Conservation (phyloP, 2,113 vertebrate species). For the Calyptommatus sinebrachiatus region DNA sequence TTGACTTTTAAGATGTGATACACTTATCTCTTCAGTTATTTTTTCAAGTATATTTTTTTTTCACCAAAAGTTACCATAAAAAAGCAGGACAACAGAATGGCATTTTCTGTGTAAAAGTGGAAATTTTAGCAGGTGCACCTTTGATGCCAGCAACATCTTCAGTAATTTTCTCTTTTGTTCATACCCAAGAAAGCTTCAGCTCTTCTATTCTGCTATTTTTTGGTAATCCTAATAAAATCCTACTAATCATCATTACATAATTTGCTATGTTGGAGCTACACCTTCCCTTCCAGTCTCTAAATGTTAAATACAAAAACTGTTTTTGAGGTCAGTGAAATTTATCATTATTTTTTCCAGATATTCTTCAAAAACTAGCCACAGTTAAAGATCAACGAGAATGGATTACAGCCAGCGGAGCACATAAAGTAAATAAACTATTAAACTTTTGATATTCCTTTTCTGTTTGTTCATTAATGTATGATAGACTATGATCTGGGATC, state of each 20-base stretch:
- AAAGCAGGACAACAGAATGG: too few species aligned
- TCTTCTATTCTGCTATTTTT: too few species aligned
- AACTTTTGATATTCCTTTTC: not conserved
- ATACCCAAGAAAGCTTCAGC: too few species aligned
- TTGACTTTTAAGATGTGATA: not conserved
- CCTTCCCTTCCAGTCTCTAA: not conserved
- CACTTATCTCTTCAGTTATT: conserved; percentile 11
- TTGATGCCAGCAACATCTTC: too few species aligned
- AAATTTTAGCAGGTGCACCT: too few species aligned
- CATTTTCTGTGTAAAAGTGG: too few species aligned
- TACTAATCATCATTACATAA: not conserved
- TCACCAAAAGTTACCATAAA: conserved; percentile 10
- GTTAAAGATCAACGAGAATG: conserved; percentile 77
- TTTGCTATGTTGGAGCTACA: not conserved
- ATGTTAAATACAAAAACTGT: conserved; percentile 31
- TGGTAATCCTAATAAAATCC: too few species aligned
- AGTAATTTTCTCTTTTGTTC: too few species aligned
- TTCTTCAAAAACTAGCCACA: conserved; percentile 86
- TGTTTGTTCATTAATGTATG: conserved; percentile 4
- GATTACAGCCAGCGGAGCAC: conserved; percentile 77
- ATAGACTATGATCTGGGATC: not conserved
- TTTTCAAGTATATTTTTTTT: not conserved
- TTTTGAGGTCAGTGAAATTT: not conserved
- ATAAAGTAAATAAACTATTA: conserved; percentile 70
- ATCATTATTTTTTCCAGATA: conserved; percentile 67